Conservation (phyloP, 2,797 vertebrate species). For the Heliangelus exortis region DNA sequence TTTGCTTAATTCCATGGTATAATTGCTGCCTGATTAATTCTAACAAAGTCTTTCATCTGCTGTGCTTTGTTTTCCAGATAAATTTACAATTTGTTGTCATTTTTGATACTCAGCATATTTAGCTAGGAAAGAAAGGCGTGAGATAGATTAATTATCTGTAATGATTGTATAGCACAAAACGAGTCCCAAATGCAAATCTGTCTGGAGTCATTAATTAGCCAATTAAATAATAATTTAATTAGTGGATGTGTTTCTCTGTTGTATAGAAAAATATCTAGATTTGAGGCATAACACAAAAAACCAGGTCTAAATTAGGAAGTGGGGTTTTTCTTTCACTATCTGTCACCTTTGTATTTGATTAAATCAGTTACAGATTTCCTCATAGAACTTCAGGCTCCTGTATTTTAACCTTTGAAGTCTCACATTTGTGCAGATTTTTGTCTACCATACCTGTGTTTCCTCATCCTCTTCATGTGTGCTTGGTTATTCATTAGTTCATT, state of each 20-base stretch:
- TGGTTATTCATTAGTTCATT: background rate
- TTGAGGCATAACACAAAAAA: conserved; percentile 54
- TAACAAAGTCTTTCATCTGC: conserved; percentile 95
- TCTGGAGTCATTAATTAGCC: conserved; percentile 83
- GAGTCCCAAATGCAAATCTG: conserved; percentile 82
- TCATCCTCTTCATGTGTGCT: accelerated
- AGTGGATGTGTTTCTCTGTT: conserved; percentile 79
- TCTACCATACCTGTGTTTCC: background rate
- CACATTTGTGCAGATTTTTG: background rate
- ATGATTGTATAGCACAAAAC: conserved; percentile 87
- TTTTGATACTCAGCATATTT: conserved; percentile 84
- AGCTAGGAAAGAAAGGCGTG: conserved; percentile 86
- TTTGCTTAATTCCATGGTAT: conserved; percentile 87
- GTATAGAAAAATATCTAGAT: conserved; percentile 69
- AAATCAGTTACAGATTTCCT: conserved; percentile 21
- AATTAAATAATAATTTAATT: conserved; percentile 88
- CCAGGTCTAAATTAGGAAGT: background rate
- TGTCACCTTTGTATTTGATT: conserved; percentile 24
- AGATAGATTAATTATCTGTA: conserved; percentile 95
- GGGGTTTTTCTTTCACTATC: background rate
- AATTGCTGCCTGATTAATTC: conserved; percentile 95
- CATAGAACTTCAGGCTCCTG: background rate
- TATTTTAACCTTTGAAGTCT: conserved; percentile 22
- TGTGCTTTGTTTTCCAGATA: conserved; percentile 91
- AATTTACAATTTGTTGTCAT: conserved; percentile 95